Percentiles rank a stretch among this genome's conserved stretches.
phyloP scores from a whole-genome alignment of 2,888 invertebrate species.

The Julus scandinavius region DNA sequence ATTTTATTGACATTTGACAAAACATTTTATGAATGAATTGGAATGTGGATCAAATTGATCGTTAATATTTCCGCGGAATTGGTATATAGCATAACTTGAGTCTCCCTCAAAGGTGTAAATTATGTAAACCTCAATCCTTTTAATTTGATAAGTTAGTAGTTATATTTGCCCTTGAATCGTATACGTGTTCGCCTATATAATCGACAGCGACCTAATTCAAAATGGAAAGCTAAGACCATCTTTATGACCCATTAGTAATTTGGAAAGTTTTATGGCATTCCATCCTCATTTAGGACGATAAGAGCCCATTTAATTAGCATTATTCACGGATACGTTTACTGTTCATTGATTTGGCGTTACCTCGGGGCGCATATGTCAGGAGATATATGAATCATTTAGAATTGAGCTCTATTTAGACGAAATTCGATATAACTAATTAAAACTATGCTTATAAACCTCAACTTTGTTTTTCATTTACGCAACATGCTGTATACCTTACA shows the following conservation, averaged over 20 bases:
- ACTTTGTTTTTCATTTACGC: background rate
- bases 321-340: slow-evolving; percentile 3
- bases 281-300: background rate
- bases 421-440: background rate
- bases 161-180: background rate
- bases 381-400: background rate
- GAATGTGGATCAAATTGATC: too few relatives aligned
- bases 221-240: slow-evolving; percentile 9
- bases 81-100: too few relatives aligned
- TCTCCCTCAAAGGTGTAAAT: background rate
- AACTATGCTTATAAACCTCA: background rate
- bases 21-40: too few relatives aligned
- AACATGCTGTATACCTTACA: background rate
- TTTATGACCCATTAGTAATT: slow-evolving; percentile 17
- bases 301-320: slow-evolving; percentile 19
- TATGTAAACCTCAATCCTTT: background rate
- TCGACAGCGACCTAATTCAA: background rate
- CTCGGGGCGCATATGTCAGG: background rate
- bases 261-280: background rate
- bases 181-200: background rate
- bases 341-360: slow-evolving; percentile 30
- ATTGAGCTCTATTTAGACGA: background rate
- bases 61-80: too few relatives aligned
- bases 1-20: background rate
- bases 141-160: background rate